Base-by-base conservation (phyloP, 1,140 invertebrate species). In the Zaprionus ornatus region DNA sequence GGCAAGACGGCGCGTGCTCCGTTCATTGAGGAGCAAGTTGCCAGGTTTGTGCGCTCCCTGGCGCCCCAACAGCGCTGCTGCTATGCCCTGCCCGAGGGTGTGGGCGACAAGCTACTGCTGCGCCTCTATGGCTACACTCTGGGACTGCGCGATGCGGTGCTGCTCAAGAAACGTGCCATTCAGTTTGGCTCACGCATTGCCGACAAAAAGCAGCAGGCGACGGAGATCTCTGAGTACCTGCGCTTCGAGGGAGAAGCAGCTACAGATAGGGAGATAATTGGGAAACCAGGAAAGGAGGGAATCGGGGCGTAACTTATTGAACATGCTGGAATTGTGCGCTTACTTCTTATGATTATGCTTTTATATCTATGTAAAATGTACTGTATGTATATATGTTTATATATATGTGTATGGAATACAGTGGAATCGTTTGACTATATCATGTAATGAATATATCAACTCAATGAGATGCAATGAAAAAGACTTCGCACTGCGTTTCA, bases 161-260 rank as follows among this genome's bases (percentile, higher is more conserved):
- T 92, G 54, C 94, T 97, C 54, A 97, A 97, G 50, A 99, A 99
- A 93, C 92, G 97, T 93, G 99, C 98, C 15, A 96, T 99, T 57
- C 99, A 99, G 93, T 99, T 99, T 95, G 99, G 99, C n/a, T 98
- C 98, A 1, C 94, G 97, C 90, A 99, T 99, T 81, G 98, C 98
- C 4, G 98, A 99, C 93, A 95, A 95, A 45, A 98, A 97, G 93
- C 97, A 99, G 94, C 98, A 98, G 93, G 98, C 97, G 19, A 94
- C 94, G 77, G 95, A 98, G 91, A 80, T 95, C 55, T 97, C 96
- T 50, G 37, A 50, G 3, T 59, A 70, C n/a, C 52, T 74, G 1
- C n/a, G 21, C 4, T 56, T 74, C 9, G 63, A 59, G 0, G 1
- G 42, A 7, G 40, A 17, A 2, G 7, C 2, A 15, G 15, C n/a